phyloP scores from a whole-genome alignment of 2,888 invertebrate species.

The Campoplex capitator region DNA sequence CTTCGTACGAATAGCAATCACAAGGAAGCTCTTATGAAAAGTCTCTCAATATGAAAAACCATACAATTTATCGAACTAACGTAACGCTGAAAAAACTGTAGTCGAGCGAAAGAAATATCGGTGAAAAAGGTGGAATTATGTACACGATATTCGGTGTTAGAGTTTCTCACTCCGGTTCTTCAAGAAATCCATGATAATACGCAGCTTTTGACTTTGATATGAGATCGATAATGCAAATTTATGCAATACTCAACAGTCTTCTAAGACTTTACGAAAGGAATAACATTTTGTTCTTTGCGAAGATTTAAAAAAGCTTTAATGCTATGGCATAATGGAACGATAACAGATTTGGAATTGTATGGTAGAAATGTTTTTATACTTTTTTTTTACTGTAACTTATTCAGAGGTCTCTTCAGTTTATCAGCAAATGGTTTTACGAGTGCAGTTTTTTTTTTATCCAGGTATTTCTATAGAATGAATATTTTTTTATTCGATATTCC shows the following conservation, averaged over 20 bases:
- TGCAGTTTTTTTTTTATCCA: not conserved
- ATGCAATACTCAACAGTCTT: conserved; percentile 28
- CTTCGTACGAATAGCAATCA: not conserved
- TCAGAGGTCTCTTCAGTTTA: not conserved
- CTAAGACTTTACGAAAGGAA: not conserved
- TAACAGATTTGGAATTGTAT: not conserved
- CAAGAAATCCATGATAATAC: conserved; percentile 6
- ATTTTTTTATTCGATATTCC: not conserved
- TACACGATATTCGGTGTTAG: not conserved
- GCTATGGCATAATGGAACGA: not conserved
- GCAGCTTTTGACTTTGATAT: conserved; percentile 16
- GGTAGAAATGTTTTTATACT: not conserved
- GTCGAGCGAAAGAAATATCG: not conserved
- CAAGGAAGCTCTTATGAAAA: not conserved
- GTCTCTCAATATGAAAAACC: not conserved
- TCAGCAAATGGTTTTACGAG: not conserved
- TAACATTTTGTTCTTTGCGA: not conserved
- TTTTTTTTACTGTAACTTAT: not conserved
- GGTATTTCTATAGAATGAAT: not conserved
- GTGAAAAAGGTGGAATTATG: not conserved
- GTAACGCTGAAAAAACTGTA: too few species aligned
- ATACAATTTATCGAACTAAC: not conserved
- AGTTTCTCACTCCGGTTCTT: not conserved
- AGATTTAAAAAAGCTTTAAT: not conserved
- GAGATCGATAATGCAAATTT: conserved; percentile 59